A percentile compares a stretch with the other conserved stretches of the same genome.
Evolutionary conservation across 2,113 vertebrate genomes (phyloP).

Genomic region (Nothobranchius furzeri): DNA sequence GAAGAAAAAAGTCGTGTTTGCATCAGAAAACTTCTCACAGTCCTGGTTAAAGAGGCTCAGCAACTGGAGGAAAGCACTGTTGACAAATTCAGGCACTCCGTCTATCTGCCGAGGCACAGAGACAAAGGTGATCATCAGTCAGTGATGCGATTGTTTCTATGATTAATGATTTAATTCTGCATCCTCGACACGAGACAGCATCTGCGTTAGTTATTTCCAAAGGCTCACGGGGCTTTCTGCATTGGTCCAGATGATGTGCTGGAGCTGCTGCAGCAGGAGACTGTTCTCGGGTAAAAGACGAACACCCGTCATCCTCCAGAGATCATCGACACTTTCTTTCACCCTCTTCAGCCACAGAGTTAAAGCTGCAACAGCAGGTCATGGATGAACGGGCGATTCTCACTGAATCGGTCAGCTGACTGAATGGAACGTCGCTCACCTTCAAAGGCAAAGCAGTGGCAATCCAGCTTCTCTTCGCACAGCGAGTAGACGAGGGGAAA

Average conservation of each 20-base stretch:
- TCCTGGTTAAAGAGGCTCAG: slow-evolving; percentile 84
- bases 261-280: slow-evolving; percentile 66
- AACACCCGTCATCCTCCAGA: slow-evolving; percentile 70
- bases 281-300: slow-evolving; percentile 65
- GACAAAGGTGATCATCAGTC: not conserved
- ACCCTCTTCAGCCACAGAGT: slow-evolving; percentile 84
- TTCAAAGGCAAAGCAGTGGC: slow-evolving; percentile 85
- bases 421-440: slow-evolving; percentile 67
- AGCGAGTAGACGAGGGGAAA: slow-evolving; percentile 77
- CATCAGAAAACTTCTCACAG: slow-evolving; percentile 73
- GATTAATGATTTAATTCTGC: not conserved
- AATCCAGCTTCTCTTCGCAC: slow-evolving; percentile 80
- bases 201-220: not conserved
- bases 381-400: not conserved
- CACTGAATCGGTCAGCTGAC: not conserved
- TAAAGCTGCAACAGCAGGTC: slow-evolving; percentile 75
- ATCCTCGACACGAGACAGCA: too few species aligned
- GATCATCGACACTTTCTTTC: slow-evolving; percentile 70
- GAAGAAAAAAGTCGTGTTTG: slow-evolving; percentile 72
- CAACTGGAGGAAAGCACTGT: slow-evolving; percentile 78
- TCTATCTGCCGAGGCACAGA: slow-evolving; percentile 76
- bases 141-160: not conserved
- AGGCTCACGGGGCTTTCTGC: slow-evolving; percentile 85
- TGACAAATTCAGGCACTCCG: slow-evolving; percentile 81
- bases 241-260: slow-evolving; percentile 83